Evolutionary conservation across 2,888 invertebrate genomes (phyloP), one percentile per base, ranked within the genome.

Genomic region (Camponotus fellah): DNA sequence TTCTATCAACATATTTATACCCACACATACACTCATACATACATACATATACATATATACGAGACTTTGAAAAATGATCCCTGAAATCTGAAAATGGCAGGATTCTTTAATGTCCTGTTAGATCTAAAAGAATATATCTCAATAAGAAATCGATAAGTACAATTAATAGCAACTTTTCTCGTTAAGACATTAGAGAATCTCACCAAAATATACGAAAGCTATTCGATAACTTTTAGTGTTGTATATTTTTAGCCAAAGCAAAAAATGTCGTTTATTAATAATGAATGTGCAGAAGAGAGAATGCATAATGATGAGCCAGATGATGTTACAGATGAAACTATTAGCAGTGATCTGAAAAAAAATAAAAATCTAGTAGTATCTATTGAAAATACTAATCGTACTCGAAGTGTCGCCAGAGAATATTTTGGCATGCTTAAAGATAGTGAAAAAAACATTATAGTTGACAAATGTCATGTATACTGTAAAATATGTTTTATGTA

Each of bases 401-500:
- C 69, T 69, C 53, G 53, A 69, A 69, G 69, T 69, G 1, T 69
- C 21, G 53, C 69, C 12, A 69, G 69, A 69, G 14, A 69, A 6
- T 5, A 69, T 53, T 69, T 69, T 56, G 69, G 69, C 6, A 37
- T 69, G 53, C 34, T 69, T 2, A 37, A 69, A 49, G 21, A 53
- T 37, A 69, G 32, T 4, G 34, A 69, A 53, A 69, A 69, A 53
- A 17, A 3, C 2, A 49, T 69, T 32, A 10, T 49, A 69, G n/a
- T 69, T 34, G 49, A 69, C n/a, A 69, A 10, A 69, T 69, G 49
- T 2, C 32, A 49, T 12, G 49, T 68, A n/a, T 69, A 69, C n/a
- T 69, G 69, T 53, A 69, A 69, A 12, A 34, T 69, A 5, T 69
- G 34, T 10, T 69, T 69, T 69, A 69, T 53, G 53, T 53, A 69